Evolutionary conservation across 2,797 vertebrate genomes (phyloP), one percentile per base, ranked within the genome.

Genomic region (Sarcophilus harrisii): DNA sequence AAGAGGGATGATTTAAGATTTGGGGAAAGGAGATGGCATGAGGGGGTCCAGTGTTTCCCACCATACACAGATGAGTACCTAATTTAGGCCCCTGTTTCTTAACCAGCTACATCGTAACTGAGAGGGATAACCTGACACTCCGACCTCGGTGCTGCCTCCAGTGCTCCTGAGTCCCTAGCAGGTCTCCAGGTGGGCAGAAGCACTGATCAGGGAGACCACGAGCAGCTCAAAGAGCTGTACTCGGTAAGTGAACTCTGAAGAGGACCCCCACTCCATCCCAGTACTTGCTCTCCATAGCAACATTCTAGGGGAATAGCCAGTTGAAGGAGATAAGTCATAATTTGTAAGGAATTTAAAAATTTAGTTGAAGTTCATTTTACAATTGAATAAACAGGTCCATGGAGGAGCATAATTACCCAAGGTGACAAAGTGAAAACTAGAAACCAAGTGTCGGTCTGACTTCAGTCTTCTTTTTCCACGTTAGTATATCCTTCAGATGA

Each of bases 161-260:
- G 97, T 98, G 98, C 90, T 98, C 98, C 98, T 98, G 98, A 98
- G 98, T 98, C 96, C 52, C 94, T 29, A 93, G 97, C 24, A 14
- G 94, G 97, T 9, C 95, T 96, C 96, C 96, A 93, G 87, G 94
- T 58, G 93, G 91, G 94, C 92, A 95, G 92, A 58, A 91, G 92
- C 66, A 93, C 97, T 28, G 12, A 93, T 8, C 93, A 95, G 90
- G 93, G 30, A 32, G 92, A 97, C 59, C 59, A 93, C 1, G 0
- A 90, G n/a, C 94, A 62, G 93, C 96, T 98, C 32, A 94, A 97
- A 91, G 96, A 98, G 95, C 28, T 98, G 55, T 97, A 97, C 30
- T 98, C 97, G 58, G 98, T 98, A 96, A 96, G 97, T 91, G 38
- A 58, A 45, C 60, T 32, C 2, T n/a, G 93, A 73, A 45, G 49